Conservation (phyloP, 2,888 invertebrate species). For the Brachypterus glaber region DNA sequence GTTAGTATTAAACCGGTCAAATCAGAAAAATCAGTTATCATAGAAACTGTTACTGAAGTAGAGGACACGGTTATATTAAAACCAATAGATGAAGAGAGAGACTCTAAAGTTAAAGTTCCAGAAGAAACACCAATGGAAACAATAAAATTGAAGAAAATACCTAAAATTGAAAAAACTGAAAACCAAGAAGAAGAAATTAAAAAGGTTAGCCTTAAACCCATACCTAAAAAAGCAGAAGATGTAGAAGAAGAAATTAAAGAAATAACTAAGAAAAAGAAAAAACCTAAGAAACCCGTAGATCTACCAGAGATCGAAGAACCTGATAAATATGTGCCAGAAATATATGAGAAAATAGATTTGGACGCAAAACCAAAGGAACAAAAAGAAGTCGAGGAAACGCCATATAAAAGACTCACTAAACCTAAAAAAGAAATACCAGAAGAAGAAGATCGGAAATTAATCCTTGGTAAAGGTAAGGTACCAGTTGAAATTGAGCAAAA, state of each 20-base stretch:
- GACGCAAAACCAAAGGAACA: constrained; percentile 27
- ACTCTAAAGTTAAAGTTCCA: constrained; percentile 26
- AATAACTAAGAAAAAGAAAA: constrained; percentile 24
- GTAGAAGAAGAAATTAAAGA: constrained; percentile 24
- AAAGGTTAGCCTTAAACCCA: constrained; percentile 34
- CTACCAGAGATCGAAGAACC: constrained; percentile 27
- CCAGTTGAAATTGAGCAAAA: constrained; percentile 30
- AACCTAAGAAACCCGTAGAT: constrained; percentile 23
- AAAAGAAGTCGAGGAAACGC: constrained; percentile 31
- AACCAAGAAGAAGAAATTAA: constrained; percentile 33
- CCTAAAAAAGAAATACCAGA: constrained; percentile 27
- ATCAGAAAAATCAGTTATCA: constrained; percentile 34
- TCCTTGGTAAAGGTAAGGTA: constrained; percentile 37
- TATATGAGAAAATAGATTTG: constrained; percentile 27
- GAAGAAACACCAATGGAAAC: constrained; percentile 22
- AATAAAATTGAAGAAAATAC: constrained; percentile 23
- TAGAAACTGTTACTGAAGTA: constrained; percentile 48
- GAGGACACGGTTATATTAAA: constrained; percentile 51
- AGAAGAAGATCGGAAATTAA: constrained; percentile 31
- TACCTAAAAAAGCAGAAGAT: constrained; percentile 23
- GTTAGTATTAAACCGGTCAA: too few relatives aligned
- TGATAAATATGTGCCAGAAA: constrained; percentile 30
- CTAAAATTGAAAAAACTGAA: constrained; percentile 23
- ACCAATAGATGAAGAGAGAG: constrained; percentile 33
- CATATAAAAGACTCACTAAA: constrained; percentile 38